Base-by-base conservation (phyloP, 2,888 invertebrate species). In the Leucophenga montana region DNA sequence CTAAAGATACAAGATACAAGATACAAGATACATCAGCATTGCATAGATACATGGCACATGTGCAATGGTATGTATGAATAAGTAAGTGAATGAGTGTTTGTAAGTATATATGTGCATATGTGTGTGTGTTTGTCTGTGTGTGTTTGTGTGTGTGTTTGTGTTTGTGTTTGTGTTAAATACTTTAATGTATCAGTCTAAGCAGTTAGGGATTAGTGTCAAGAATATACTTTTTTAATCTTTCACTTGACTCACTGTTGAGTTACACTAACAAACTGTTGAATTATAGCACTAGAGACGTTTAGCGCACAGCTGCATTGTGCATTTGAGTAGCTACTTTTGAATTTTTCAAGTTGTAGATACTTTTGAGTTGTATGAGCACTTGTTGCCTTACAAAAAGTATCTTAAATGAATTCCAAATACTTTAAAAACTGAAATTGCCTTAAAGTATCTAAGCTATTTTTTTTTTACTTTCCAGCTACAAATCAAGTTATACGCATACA, bases 201-300 rank as follows among this genome's bases (percentile, higher is more conserved):
- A 33, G 61, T 50, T 31, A 59, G 48, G 68, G 62, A 68, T 61
- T 68, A 68, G 20, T 61, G 68, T 68, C 68, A 53, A 68, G 53
- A 59, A 31, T 59, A 27, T 11, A 59, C 14, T 9, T 22, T 56
- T 56, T 56, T 22, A 18, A 22, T 22, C 14, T 56, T 22, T 22
- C 1, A 27, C 3, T 18, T 20, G 4, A 33, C 1, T 27, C 50
- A 9, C 1, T 27, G 6, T 22, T n/a, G 53, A 65, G 50, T 22
- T 46, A 20, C 13, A 46, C 16, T 16, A 13, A 62, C 18, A 18
- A 20, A 13, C 31, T 61, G 59, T 33, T 31, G 31, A 61, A 62
- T 44, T 3, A 4, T 4, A 27, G 4, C 4, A 27, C 27, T 27
- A 27, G 27, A 27, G 27, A 27, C 27, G 27, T 27, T 27, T 27